Evolutionary conservation across 2,797 vertebrate genomes (phyloP).

Genomic region (Propithecus deckenii): DNA sequence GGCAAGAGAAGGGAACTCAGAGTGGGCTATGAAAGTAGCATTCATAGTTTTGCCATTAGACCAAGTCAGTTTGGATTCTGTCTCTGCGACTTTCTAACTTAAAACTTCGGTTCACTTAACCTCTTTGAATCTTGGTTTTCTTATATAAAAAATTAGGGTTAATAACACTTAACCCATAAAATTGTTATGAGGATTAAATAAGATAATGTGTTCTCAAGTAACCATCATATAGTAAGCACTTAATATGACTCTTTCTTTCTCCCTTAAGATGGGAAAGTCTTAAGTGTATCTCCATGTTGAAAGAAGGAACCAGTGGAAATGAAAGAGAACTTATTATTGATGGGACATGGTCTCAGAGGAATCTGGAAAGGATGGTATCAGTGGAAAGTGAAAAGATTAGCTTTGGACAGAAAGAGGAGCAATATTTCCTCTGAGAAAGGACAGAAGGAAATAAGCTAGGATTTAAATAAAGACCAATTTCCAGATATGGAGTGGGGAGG

Average conservation of each 20-base stretch:
- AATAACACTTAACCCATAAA: not conserved
- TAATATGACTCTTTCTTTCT: not conserved
- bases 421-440: not conserved
- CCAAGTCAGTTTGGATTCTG: not conserved
- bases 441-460: not conserved
- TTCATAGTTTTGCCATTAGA: not conserved
- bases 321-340: not conserved
- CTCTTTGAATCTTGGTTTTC: conserved; percentile 5
- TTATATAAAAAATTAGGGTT: not conserved
- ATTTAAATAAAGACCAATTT: not conserved
- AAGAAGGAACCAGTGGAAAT: not conserved
- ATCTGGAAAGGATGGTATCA: not conserved
- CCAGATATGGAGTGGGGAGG: not conserved
- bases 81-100: not conserved
- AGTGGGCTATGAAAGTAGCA: not conserved
- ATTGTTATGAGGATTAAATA: not conserved
- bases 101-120: not conserved
- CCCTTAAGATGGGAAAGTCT: not conserved
- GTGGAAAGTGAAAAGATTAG: not conserved
- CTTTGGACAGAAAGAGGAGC: not conserved
- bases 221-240: not conserved
- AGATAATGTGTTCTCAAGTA: not conserved
- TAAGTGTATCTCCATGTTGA: not conserved
- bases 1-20: not conserved
- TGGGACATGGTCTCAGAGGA: not conserved